Conservation (phyloP, 2,888 invertebrate genomes). For the Rhagonycha fulva region DNA sequence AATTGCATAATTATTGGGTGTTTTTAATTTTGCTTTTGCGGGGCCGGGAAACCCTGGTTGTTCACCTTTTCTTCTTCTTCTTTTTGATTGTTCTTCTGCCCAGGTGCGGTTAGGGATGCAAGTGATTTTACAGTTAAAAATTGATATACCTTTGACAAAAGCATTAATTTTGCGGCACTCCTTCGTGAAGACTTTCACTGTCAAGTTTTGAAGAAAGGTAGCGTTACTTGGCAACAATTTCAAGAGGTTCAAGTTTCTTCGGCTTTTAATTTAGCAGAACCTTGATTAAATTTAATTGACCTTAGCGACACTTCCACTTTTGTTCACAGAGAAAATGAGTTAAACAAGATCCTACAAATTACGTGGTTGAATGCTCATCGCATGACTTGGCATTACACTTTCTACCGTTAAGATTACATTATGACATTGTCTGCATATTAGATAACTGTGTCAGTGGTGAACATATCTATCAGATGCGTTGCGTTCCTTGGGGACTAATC, state of each 20-base stretch:
- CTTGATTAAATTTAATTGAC: not conserved
- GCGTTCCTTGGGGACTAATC: not conserved
- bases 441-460: not conserved
- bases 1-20: not conserved
- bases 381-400: not conserved
- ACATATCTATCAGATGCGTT: not conserved
- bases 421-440: conserved; percentile 3
- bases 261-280: not conserved
- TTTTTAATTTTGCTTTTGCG: not conserved
- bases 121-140: not conserved
- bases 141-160: not conserved
- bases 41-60: not conserved
- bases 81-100: too few relatives aligned
- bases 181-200: not conserved
- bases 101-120: not conserved
- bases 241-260: not conserved
- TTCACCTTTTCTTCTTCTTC: not conserved
- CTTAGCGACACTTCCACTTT: not conserved
- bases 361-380: conserved; percentile 4
- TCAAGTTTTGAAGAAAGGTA: not conserved
- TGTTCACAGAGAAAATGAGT: not conserved
- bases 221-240: not conserved
- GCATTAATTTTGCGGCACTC: not conserved
- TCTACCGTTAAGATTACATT: not conserved
- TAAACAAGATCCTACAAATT: conserved; percentile 2